Percentiles rank a stretch among this genome's conserved stretches.
Conservation (phyloP, 2,888 invertebrate genomes). For the Tenthredo livida region DNA sequence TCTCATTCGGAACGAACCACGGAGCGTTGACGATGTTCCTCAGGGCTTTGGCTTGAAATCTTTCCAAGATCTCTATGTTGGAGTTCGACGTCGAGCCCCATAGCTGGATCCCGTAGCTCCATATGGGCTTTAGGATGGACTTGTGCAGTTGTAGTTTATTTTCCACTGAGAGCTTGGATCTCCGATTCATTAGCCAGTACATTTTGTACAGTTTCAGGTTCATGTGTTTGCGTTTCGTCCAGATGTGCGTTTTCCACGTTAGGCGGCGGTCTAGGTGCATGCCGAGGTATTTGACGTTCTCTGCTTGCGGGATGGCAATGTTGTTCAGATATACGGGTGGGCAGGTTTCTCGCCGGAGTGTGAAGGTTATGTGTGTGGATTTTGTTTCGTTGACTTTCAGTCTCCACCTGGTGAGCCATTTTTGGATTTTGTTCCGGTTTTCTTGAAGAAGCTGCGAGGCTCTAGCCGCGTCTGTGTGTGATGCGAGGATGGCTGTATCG, state of each 20-base stretch:
- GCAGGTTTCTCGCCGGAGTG: constrained; percentile 55
- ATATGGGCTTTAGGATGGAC: no score
- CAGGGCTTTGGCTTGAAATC: not conserved
- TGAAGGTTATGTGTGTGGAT: constrained; percentile 63
- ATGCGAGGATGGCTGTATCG: constrained; percentile 58
- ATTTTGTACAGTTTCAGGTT: no score
- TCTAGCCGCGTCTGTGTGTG: constrained; percentile 35
- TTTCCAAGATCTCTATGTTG: not conserved
- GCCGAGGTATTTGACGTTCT: no score
- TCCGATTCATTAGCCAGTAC: no score
- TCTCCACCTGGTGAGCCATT: constrained; percentile 61
- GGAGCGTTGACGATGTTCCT: not conserved
- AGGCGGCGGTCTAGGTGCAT: no score
- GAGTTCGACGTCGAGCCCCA: not conserved
- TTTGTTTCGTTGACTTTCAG: constrained; percentile 62
- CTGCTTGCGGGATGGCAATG: constrained; percentile 49
- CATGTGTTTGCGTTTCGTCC: no score
- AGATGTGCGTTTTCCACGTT: no score
- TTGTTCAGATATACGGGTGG: constrained; percentile 55
- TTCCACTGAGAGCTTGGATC: no score
- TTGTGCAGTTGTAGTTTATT: no score
- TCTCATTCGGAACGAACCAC: not conserved
- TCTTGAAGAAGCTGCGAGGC: constrained; percentile 55
- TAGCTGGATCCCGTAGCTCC: no score
- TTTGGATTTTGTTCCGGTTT: constrained; percentile 30